Base-by-base conservation (phyloP, 2,888 invertebrate genomes). In the Plemyria rubiginata region DNA sequence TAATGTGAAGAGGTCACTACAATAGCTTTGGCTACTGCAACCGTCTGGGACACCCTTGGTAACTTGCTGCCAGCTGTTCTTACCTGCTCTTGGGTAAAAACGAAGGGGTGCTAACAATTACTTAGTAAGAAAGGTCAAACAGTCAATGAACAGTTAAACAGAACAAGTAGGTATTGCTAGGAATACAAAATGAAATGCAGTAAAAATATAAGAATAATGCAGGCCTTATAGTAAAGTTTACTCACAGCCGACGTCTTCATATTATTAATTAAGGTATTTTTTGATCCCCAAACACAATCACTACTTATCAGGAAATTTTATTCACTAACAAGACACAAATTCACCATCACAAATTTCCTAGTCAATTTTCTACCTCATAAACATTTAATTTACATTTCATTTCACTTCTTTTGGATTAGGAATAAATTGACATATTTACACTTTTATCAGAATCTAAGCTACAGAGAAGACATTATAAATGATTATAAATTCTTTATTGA, bases 201-300 rank as follows among this genome's bases (percentile, higher is more conserved):
- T 15, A 43, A 43, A 15, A 8, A 15, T 15, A 43, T 2, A 43
- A 38, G 32, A n/a, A n/a, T n/a, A n/a, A n/a, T 32, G 15, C 15
- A n/a, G 7, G 13, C 0, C 13, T 16, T 13, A 12, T 15, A 54
- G 38, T 28, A 36, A 52, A 54, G 57, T 8, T 40, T 22, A 59
- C 66, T 66, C 60, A 66, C 66, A 16, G 52, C 66, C 66, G 66
- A 54, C 57, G 66, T 66, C 62, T 66, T 60, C 56, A 43, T 48
- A 22, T 22, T 48, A 43, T 38, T 9, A 48, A 13, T 15, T 16
- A 15, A 29, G 56, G 7, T 32, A 16, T 41, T 38, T 41, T 38
- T 38, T 8, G 16, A 53, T 28, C 15, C 15, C 43, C 46, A 22
- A 40, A 59, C 32, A 60, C 48, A 43, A 38, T 43, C 52, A 53